These are phyloP conservation scores for Cladorhizidae sp. DNA, from an alignment of 37 sponge, comb jelly and placozoan genomes.

Conservation along the genomic window DNA sequence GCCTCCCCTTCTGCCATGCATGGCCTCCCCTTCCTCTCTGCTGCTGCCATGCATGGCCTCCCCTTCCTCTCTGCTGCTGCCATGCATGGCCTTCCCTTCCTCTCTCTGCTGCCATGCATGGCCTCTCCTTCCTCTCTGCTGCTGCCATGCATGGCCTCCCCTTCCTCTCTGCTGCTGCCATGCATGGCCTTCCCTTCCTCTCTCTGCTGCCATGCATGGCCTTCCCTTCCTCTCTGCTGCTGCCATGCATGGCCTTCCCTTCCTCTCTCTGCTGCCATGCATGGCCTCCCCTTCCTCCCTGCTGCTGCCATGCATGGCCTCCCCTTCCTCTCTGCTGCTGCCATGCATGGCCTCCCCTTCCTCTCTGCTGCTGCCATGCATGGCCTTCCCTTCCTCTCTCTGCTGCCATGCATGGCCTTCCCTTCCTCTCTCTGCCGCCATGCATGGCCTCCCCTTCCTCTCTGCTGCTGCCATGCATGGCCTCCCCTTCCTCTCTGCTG, in stretches of 20 bases:
- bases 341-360: too few species aligned
- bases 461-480: not conserved
- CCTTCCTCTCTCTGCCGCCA: conserved; percentile 3
- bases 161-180: not conserved
- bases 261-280: not conserved
- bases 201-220: not conserved
- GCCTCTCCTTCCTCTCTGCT: not conserved
- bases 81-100: not conserved
- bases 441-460: not conserved
- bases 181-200: not conserved
- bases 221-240: not conserved
- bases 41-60: not conserved
- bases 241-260: not conserved
- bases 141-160: not conserved
- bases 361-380: too few species aligned
- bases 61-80: not conserved
- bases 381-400: not conserved
- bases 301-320: too few species aligned
- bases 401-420: too few species aligned
- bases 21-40: too few species aligned
- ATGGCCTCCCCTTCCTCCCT: not conserved
- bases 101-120: not conserved
- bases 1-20: not conserved
- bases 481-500: not conserved
- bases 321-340: too few species aligned